Evolutionary conservation across 2,113 vertebrate genomes (phyloP), one percentile per base, ranked within the genome.

Genomic region (Caretta caretta): DNA sequence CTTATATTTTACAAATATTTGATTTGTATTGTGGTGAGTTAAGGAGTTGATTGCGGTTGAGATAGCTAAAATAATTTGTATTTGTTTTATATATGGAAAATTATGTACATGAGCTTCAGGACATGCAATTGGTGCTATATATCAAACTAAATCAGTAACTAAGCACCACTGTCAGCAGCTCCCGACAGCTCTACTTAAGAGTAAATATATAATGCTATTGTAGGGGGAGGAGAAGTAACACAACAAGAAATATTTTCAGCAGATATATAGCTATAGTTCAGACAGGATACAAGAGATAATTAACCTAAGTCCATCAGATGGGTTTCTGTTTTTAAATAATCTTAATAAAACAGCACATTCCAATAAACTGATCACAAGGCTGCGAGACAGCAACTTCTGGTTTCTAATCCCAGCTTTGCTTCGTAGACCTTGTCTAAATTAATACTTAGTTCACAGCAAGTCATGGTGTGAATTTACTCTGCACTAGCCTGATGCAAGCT

Each of bases 1-100:
- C 20, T 54, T 54, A 54, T 54, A 54, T 54, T 54, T 54, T 54
- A 22, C 53, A 54, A 54, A 54, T 54, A 69, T 49, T 62, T 88
- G 79, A 90, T 95, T 97, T 87, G 89, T 94, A 86, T 25, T n/a
- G 57, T 92, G 80, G 51, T 92, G 90, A 48, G 65, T 38, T 65
- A 89, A 88, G 90, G 91, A 53, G 31, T 57, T 96, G 96, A 16
- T 92, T 86, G 93, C 65, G 95, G 94, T 96, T 96, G 94, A 90
- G 86, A 95, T 88, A 96, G 88, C 17, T 83, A 50, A 88, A 78
- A 42, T 89, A 83, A 94, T 93, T 96, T 97, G 83, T 88, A 80
- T 90, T 97, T 95, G 89, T 88, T 69, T 93, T 88, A 50, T 79
- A 69, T 86, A 65, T 62, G 72, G 88, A 75, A 93, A 83, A 90